Conservation (phyloP, 1,140 invertebrate species). For the Apis laboriosa region DNA sequence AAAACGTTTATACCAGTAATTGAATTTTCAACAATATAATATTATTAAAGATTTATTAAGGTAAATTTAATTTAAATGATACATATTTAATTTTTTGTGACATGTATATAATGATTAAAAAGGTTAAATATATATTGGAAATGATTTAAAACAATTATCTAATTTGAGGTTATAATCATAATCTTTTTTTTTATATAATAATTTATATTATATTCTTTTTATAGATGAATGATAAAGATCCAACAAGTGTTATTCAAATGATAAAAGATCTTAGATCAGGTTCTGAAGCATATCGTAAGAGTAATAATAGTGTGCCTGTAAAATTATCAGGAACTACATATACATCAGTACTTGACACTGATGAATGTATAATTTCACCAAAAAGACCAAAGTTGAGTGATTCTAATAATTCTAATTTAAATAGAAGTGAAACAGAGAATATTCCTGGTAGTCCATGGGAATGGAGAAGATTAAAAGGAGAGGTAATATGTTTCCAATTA, state of each 20-base stretch:
- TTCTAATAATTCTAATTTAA: constrained; percentile 36
- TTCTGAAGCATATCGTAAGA: constrained; percentile 54
- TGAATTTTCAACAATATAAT: background rate
- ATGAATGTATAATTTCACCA: constrained; percentile 41
- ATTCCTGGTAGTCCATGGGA: constrained; percentile 70
- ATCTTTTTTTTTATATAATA: background rate
- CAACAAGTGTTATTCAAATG: constrained; percentile 70
- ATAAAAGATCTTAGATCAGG: constrained; percentile 68
- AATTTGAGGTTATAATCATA: background rate
- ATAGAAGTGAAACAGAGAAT: constrained; percentile 40
- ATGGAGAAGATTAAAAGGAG: constrained; percentile 70
- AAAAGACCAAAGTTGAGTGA: constrained; percentile 63
- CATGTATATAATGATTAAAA: background rate
- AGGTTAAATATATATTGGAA: background rate
- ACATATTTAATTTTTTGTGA: background rate
- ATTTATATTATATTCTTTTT: constrained; percentile 7
- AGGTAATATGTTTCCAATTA: constrained; percentile 44
- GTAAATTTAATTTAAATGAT: background rate
- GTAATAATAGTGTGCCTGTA: constrained; percentile 39
- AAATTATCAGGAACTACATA: constrained; percentile 49
- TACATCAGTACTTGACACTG: constrained; percentile 10
- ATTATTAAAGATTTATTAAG: background rate
- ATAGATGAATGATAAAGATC: constrained; percentile 67
- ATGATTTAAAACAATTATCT: background rate
- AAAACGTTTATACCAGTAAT: background rate